Evolutionary conservation across 1,140 invertebrate genomes (phyloP), one percentile per base, ranked within the genome.

Genomic region (Drosophila lowei): DNA sequence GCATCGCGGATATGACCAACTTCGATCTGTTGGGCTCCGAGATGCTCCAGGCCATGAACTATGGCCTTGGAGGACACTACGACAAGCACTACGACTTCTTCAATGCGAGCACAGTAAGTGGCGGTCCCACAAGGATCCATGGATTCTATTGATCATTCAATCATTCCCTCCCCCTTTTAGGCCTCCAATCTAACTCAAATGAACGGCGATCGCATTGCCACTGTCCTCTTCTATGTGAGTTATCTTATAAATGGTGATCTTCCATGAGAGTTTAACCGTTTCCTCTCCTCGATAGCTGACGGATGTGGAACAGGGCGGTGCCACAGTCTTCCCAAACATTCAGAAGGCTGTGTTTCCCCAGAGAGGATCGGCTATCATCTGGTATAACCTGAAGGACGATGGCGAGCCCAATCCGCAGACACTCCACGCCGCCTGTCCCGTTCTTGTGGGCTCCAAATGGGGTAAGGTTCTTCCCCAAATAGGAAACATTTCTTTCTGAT

Each of bases 401-500:
- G 98, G 98, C 8, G 95, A 98, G 68, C 98, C 98, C n/a, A 97
- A 99, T 92, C 94, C 95, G 47, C 93, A 94, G 72, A 99, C 98
- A 1, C 92, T 98, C 56, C 98, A 99, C 93, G 98, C 98, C 18
- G 98, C 98, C 34, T 99, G 98, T 92, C 98, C 98, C 15, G 98
- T 99, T 34, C 93, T 99, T 21, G 94, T 97, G 3, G 98, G 98
- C 43, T 96, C 96, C 15, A 99, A 99, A 93, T 99, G 98, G 98
- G 97, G 96, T 97, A 92, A 91, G 91, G 81, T 8, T 30, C 7
- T 23, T 6, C 49, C 18, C 42, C 16, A 25, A n/a, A 3, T 4
- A 9, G 5, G 0, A 11, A n/a, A 6, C 6, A 0, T 0, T 13
- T 0, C 7, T 4, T 5, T 2, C 8, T 4, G 8, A 53, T 18